Evolutionary conservation across 2,888 invertebrate species (phyloP).

Genomic region (Bursaphelenchus okinawaensis): DNA sequence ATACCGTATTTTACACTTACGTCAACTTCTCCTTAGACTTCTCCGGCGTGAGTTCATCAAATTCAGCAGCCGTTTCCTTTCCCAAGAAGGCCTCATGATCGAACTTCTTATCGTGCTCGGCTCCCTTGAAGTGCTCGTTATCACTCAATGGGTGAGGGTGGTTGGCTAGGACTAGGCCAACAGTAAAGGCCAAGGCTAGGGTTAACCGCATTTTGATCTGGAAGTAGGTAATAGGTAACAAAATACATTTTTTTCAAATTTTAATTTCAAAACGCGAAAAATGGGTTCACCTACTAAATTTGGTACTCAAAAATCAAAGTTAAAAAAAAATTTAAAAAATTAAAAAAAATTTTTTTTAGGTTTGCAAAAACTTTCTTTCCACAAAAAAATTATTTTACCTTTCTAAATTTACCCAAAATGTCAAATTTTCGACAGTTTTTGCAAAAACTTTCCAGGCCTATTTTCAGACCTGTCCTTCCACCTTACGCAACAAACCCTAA

Average conservation of each 20-base stretch:
- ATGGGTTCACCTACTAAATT: not conserved
- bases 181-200: not conserved
- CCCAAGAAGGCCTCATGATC: constrained; percentile 74
- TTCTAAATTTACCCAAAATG: too few species aligned
- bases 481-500: too few species aligned
- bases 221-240: not conserved
- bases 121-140: constrained; percentile 27
- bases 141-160: constrained; percentile 26
- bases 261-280: not conserved
- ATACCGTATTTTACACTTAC: too few species aligned
- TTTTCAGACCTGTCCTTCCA: too few species aligned
- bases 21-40: constrained; percentile 80
- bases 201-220: not conserved
- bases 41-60: constrained; percentile 86
- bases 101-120: constrained; percentile 30
- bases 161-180: constrained; percentile 12
- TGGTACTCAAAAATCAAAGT: not conserved
- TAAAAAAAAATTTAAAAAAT: not conserved
- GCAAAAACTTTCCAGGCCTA: too few species aligned
- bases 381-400: too few species aligned
- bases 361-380: not conserved
- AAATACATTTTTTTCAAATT: too few species aligned
- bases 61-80: constrained; percentile 80
- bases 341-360: not conserved
- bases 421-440: too few species aligned